phyloP scores from a whole-genome alignment of 2,113 vertebrate species.

The Percopsis transmontana region DNA sequence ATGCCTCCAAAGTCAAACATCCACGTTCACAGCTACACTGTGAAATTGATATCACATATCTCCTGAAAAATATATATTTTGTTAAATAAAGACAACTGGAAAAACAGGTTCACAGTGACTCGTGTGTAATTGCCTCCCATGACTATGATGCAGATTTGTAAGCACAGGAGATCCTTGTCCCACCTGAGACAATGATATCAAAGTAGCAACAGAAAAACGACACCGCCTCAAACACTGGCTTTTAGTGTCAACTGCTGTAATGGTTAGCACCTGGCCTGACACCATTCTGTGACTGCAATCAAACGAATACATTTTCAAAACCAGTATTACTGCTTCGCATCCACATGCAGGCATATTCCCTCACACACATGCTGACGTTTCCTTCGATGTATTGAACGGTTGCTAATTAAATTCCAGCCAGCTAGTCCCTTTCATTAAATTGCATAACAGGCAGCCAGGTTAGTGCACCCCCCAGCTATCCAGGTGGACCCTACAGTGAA shows the following conservation, averaged over 20 bases:
- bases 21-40: too few species aligned
- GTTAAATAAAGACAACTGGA: too few species aligned
- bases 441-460: slow-evolving; percentile 54
- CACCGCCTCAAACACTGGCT: slow-evolving; percentile 43
- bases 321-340: too few species aligned
- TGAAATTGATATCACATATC: too few species aligned
- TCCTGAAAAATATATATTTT: slow-evolving; percentile 12
- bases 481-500: slow-evolving; percentile 48
- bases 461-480: slow-evolving; percentile 33
- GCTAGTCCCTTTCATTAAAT: slow-evolving; percentile 34
- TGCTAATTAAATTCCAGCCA: slow-evolving; percentile 58
- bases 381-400: slow-evolving; percentile 53
- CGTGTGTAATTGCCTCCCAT: slow-evolving; percentile 47
- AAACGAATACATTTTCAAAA: too few species aligned
- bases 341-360: too few species aligned
- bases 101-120: slow-evolving; percentile 6
- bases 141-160: slow-evolving; percentile 51
- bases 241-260: slow-evolving; percentile 36
- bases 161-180: slow-evolving; percentile 46
- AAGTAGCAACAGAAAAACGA: slow-evolving; percentile 30
- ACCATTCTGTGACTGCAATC: too few species aligned
- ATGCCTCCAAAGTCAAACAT: too few species aligned
- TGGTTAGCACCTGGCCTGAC: slow-evolving; percentile 36
- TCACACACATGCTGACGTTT: slow-evolving; percentile 16
- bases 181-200: slow-evolving; percentile 65